Percentiles rank a stretch among this genome's conserved stretches.
Conservation (phyloP, 2,113 vertebrate genomes). For the Manacus vitellinus region DNA sequence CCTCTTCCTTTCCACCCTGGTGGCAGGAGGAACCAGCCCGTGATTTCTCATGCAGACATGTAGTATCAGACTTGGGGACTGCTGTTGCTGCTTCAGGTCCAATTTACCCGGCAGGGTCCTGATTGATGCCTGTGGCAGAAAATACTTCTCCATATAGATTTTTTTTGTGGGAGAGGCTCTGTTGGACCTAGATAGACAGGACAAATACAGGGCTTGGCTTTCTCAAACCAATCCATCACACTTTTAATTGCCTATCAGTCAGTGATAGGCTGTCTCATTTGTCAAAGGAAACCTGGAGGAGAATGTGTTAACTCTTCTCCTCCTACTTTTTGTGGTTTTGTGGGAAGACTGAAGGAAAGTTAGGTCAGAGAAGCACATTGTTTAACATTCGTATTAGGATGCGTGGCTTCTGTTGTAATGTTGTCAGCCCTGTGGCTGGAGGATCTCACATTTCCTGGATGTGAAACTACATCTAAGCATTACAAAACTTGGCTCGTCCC, state of each 20-base stretch:
- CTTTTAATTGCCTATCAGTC: not conserved
- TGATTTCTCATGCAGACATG: fast-evolving
- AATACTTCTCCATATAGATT: not conserved
- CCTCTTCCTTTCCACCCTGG: not conserved
- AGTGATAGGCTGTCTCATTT: not conserved
- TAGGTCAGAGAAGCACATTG: not conserved
- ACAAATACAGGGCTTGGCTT: not conserved
- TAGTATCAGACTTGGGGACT: not conserved
- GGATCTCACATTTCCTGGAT: constrained; percentile 9
- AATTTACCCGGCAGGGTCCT: not conserved
- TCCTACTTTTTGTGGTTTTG: constrained; percentile 41
- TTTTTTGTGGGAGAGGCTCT: not conserved
- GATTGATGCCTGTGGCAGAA: not conserved
- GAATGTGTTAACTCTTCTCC: constrained; percentile 17
- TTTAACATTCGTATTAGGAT: constrained; percentile 18
- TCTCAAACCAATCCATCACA: not conserved
- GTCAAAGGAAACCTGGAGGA: not conserved
- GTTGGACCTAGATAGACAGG: not conserved
- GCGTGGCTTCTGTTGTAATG: not conserved
- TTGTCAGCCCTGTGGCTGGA: not conserved
- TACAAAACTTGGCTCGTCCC: not conserved
- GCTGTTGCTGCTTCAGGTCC: not conserved
- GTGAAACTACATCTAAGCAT: constrained; percentile 12
- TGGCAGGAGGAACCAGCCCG: not conserved
- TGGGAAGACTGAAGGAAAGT: constrained; percentile 30